Conservation (phyloP, 1,140 invertebrate genomes). For the Drosophila ogumai region DNA sequence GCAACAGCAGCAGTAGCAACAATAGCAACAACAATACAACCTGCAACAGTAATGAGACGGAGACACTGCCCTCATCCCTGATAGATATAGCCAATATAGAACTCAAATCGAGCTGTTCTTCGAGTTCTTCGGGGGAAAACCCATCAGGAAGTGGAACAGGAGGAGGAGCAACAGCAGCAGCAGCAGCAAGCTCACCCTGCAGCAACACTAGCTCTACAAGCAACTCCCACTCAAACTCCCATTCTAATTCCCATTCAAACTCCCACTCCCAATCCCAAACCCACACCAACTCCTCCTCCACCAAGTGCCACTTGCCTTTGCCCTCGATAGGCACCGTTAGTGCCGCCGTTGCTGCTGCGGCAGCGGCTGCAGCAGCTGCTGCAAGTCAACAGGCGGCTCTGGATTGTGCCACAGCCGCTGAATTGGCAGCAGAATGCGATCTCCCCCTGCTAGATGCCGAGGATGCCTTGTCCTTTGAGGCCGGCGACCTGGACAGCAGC, state of each 20-base stretch:
- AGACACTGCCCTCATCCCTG: slow-evolving; percentile 53
- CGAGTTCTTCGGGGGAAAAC: slow-evolving; percentile 84
- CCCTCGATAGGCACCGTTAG: slow-evolving; percentile 76
- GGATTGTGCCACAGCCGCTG: slow-evolving; percentile 71
- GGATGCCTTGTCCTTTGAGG: slow-evolving; percentile 75
- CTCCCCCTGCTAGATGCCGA: slow-evolving; percentile 66
- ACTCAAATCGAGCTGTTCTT: slow-evolving; percentile 83
- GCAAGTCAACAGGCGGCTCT: slow-evolving; percentile 70
- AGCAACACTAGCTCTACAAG: slow-evolving; percentile 23
- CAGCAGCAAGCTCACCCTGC: slow-evolving; percentile 28
- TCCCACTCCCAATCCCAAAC: neutral
- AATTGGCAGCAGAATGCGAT: slow-evolving; percentile 72
- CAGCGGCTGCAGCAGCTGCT: slow-evolving; percentile 60
- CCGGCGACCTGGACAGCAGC: slow-evolving; percentile 76
- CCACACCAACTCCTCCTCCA: slow-evolving; percentile 23
- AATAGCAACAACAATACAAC: slow-evolving; percentile 28
- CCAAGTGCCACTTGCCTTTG: slow-evolving; percentile 62
- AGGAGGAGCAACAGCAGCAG: slow-evolving; percentile 15
- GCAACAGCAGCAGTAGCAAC: slow-evolving; percentile 48
- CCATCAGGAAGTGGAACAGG: neutral
- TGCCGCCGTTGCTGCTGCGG: slow-evolving; percentile 67
- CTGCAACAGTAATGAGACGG: slow-evolving; percentile 46
- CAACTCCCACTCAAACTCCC: slow-evolving; percentile 10
- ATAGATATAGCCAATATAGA: slow-evolving; percentile 81
- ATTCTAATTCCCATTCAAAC: slow-evolving; percentile 7